These are phyloP conservation scores for Sarcophaga variegata DNA, from an alignment of 2,888 invertebrate species.

Conservation along the genomic window DNA sequence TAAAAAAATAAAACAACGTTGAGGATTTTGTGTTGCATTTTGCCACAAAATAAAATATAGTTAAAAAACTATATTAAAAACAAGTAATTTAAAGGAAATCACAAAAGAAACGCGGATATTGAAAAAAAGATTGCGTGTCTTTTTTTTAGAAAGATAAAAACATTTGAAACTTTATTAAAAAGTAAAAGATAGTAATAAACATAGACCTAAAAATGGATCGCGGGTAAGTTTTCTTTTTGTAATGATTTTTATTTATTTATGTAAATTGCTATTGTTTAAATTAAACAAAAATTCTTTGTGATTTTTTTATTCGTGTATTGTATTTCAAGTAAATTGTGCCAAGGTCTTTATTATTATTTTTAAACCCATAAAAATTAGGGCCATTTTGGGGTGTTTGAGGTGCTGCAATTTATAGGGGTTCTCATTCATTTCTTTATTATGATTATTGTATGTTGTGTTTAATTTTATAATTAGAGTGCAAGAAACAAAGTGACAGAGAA, in stretches of 20 bases:
- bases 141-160: slow-evolving; percentile 23
- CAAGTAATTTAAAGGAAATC: slow-evolving; percentile 10
- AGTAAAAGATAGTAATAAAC: slow-evolving; percentile 22
- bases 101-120: slow-evolving; percentile 57
- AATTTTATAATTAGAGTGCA: slow-evolving; percentile 62
- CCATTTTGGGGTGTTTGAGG: slow-evolving; percentile 41
- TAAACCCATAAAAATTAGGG: slow-evolving; percentile 50
- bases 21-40: slow-evolving; percentile 54
- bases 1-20: slow-evolving; percentile 50
- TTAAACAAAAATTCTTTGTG: background rate
- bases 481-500: background rate
- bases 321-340: slow-evolving; percentile 60
- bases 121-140: slow-evolving; percentile 54
- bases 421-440: slow-evolving; percentile 20
- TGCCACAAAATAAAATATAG: slow-evolving; percentile 42
- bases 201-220: slow-evolving; percentile 77
- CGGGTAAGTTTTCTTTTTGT: slow-evolving; percentile 74
- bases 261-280: no score
- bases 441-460: slow-evolving; percentile 36
- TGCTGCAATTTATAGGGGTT: slow-evolving; percentile 38
- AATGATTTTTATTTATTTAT: no score
- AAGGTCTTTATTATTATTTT: slow-evolving; percentile 62
- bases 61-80: slow-evolving; percentile 28
- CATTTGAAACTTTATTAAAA: slow-evolving; percentile 40
- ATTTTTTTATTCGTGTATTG: background rate